phyloP scores from a whole-genome alignment of 2,888 invertebrate species.

The Phaonia tiefii region DNA sequence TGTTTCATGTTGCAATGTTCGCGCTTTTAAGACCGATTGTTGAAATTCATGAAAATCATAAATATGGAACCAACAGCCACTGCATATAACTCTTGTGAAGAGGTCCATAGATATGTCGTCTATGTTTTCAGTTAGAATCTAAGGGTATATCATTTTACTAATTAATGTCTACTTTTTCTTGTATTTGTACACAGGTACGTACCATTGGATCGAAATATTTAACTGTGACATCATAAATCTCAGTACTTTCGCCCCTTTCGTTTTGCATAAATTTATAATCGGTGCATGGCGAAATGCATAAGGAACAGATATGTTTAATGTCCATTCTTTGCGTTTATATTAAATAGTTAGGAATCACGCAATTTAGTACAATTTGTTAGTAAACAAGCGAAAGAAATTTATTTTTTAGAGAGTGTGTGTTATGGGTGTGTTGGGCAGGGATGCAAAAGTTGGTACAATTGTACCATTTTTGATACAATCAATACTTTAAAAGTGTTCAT shows the following conservation, averaged over 20 bases:
- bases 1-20: constrained; percentile 26
- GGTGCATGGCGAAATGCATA: constrained; percentile 37
- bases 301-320: constrained; percentile 41
- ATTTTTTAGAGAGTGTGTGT: too few species aligned
- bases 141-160: neutral
- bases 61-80: constrained; percentile 56
- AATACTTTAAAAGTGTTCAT: too few species aligned
- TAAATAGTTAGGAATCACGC: too few species aligned
- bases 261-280: constrained; percentile 46
- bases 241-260: constrained; percentile 40
- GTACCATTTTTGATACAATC: too few species aligned
- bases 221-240: constrained; percentile 47
- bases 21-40: constrained; percentile 45
- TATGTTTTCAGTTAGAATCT: constrained; percentile 28
- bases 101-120: neutral
- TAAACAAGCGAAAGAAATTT: too few species aligned
- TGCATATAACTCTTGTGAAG: constrained; percentile 44
- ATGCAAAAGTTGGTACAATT: too few species aligned
- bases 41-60: constrained; percentile 59
- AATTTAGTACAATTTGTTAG: too few species aligned
- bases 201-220: constrained; percentile 54
- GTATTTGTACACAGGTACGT: neutral
- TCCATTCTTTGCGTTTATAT: too few species aligned
- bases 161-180: neutral
- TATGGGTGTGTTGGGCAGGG: too few species aligned